Percentiles rank a stretch among this genome's conserved stretches.
phyloP scores from a whole-genome alignment of 1,140 invertebrate species.

The Drosophila teissieri region DNA sequence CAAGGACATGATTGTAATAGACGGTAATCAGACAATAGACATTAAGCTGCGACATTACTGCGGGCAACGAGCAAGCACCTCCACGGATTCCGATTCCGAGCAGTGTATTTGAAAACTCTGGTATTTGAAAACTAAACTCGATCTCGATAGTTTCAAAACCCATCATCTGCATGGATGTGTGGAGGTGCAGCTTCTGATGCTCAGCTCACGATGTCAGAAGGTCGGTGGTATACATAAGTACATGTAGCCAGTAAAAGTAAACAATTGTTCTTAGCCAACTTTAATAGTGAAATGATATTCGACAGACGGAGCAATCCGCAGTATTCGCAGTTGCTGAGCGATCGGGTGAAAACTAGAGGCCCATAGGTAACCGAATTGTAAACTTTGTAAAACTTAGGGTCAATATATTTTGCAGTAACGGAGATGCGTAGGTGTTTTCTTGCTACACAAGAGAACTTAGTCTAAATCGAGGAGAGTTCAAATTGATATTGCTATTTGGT shows the following conservation, averaged over 20 bases:
- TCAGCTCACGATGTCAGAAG: constrained; percentile 4
- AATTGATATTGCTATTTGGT: constrained; percentile 24
- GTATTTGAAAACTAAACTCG: no score
- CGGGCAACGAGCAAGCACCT: constrained; percentile 32
- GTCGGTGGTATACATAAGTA: neutral
- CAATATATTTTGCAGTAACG: constrained; percentile 1
- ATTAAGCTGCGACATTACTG: constrained; percentile 36
- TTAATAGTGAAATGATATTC: constrained; percentile 25
- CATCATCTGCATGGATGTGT: neutral
- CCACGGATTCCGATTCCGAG: neutral
- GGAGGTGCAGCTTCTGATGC: neutral
- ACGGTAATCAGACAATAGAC: constrained; percentile 37
- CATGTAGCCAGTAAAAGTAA: constrained; percentile 26
- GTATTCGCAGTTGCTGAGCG: neutral
- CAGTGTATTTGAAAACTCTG: no score
- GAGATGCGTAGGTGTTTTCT: constrained; percentile 22
- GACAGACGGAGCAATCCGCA: neutral
- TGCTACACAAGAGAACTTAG: constrained; percentile 30
- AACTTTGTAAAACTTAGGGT: no score
- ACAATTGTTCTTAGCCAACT: constrained; percentile 40
- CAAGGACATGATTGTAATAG: constrained; percentile 4
- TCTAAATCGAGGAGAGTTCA: constrained; percentile 39
- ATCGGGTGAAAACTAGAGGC: constrained; percentile 20
- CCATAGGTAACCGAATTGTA: constrained; percentile 59
- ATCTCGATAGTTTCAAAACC: neutral